phyloP scores from a whole-genome alignment of 1,140 invertebrate genomes.

The Brachionus rubens region DNA sequence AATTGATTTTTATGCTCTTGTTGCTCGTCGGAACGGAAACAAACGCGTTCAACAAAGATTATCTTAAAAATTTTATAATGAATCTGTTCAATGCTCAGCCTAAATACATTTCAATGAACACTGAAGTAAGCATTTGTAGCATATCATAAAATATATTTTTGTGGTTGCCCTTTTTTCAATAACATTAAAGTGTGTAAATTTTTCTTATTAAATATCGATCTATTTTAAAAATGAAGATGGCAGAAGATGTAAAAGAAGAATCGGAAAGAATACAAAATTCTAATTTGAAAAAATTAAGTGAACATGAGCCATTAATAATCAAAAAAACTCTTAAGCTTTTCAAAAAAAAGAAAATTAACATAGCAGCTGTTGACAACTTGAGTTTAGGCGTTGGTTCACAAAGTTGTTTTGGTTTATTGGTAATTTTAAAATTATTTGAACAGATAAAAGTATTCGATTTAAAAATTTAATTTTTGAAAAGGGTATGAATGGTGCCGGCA shows the following conservation, averaged over 20 bases:
- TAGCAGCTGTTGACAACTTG: constrained; percentile 41
- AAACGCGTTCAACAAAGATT: constrained; percentile 25
- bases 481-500: constrained; percentile 50
- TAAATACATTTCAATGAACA: constrained; percentile 33
- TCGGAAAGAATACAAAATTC: constrained; percentile 19
- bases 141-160: no score
- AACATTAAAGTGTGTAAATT: not conserved
- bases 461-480: constrained; percentile 1
- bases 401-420: constrained; percentile 44
- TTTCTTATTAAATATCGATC: no score
- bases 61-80: constrained; percentile 4
- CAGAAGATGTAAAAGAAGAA: constrained; percentile 38
- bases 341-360: not conserved
- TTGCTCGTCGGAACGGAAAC: constrained; percentile 14
- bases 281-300: not conserved
- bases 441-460: not conserved
- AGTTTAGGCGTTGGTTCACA: not conserved
- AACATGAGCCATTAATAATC: constrained; percentile 17
- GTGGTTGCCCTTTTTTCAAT: no score
- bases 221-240: no score
- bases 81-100: not conserved
- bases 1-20: not conserved
- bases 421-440: not conserved
- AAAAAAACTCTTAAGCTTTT: constrained; percentile 8
- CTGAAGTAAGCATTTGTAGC: not conserved